A percentile compares a stretch with the other conserved stretches of the same genome.
phyloP scores from a whole-genome alignment of 2,888 invertebrate genomes.

The Drosophila ustulata region DNA sequence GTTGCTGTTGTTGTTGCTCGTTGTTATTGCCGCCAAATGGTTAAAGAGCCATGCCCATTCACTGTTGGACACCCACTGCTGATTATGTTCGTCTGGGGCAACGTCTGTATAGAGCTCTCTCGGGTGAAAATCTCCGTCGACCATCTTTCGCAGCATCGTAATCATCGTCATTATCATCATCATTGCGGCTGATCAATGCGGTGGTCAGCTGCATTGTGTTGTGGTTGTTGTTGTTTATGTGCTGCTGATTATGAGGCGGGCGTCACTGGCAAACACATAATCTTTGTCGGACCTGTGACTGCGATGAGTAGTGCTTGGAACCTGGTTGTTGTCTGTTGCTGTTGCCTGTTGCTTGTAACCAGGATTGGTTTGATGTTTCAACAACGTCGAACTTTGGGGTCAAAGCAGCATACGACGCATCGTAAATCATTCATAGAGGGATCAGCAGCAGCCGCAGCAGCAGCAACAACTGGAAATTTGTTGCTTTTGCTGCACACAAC shows the following conservation, averaged over 20 bases:
- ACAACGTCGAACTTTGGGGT: constrained; percentile 79
- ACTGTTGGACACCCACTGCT: constrained; percentile 73
- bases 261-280: constrained; percentile 73
- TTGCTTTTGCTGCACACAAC: constrained; percentile 76
- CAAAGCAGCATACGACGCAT: constrained; percentile 76
- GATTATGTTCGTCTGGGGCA: constrained; percentile 69
- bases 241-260: constrained; percentile 80
- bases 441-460: constrained; percentile 40
- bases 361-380: constrained; percentile 69
- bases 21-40: constrained; percentile 25
- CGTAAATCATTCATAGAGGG: constrained; percentile 83
- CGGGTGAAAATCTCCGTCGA: constrained; percentile 48
- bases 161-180: constrained; percentile 22
- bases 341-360: background rate
- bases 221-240: constrained; percentile 68
- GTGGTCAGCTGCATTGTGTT: constrained; percentile 55
- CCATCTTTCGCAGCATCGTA: constrained; percentile 45
- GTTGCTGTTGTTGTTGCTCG: constrained; percentile 10
- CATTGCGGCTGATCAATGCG: constrained; percentile 66
- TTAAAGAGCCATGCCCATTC: constrained; percentile 40
- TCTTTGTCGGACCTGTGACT: constrained; percentile 33
- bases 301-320: background rate
- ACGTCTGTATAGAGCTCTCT: constrained; percentile 59
- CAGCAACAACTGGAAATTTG: constrained; percentile 75
- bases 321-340: no score